Conservation (phyloP, 2,888 invertebrate species). For the Spodoptera exigua region DNA sequence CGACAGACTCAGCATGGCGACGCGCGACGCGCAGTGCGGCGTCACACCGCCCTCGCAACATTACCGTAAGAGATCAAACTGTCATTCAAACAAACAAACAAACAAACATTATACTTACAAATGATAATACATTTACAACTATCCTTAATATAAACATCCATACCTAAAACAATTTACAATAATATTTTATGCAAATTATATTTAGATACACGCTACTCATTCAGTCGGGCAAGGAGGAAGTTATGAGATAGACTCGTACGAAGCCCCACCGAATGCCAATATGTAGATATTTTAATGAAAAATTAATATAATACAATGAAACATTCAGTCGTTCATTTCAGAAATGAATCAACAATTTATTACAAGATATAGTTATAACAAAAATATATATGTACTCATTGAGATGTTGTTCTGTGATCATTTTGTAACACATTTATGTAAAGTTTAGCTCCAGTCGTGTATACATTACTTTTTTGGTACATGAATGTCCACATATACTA, state of each 20-base stretch:
- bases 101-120: constrained; percentile 84
- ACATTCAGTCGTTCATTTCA: constrained; percentile 79
- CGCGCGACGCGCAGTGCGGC: constrained; percentile 55
- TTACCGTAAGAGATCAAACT: constrained; percentile 88
- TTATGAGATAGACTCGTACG: constrained; percentile 60
- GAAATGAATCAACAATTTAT: constrained; percentile 83
- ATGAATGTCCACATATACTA: constrained; percentile 79
- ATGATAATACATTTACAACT: constrained; percentile 85
- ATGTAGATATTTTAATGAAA: constrained; percentile 60
- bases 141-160: constrained; percentile 84
- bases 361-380: constrained; percentile 81
- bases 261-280: constrained; percentile 54
- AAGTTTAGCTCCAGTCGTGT: constrained; percentile 69
- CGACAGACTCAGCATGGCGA: constrained; percentile 53
- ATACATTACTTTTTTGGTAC: constrained; percentile 80
- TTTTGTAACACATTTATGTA: constrained; percentile 66
- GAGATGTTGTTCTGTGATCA: constrained; percentile 59
- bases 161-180: constrained; percentile 87
- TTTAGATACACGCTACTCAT: constrained; percentile 67
- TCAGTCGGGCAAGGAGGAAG: constrained; percentile 61
- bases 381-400: constrained; percentile 82
- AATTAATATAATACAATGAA: constrained; percentile 74
- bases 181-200: constrained; percentile 74
- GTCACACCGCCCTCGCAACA: constrained; percentile 70
- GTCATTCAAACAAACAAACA: too few relatives aligned